Evolutionary conservation across 2,113 vertebrate genomes (phyloP), one percentile per base, ranked within the genome.

Genomic region (Apodemus sylvaticus): DNA sequence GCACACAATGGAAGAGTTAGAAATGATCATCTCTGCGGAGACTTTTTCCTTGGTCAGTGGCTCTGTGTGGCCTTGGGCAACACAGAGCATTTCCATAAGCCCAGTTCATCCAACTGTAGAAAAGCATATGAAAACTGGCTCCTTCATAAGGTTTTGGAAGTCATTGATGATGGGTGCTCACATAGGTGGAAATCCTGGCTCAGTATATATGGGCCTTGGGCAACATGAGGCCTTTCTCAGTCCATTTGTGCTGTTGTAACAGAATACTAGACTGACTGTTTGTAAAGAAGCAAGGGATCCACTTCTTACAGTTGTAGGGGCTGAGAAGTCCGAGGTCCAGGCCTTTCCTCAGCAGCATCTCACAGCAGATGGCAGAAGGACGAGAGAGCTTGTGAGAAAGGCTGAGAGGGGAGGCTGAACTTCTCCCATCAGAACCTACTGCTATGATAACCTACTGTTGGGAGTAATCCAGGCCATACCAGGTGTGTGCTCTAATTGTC

Each of bases 51-150:
- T 94, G 26, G 48, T 73, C 55, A 60, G 17, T 93, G 83, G 34
- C 7, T 90, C 48, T 79, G 31, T 34, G 51, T 89, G 4, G 42
- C 22, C 26, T 92, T 79, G 19, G 70, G 55, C 58, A 93, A 58
- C 48, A 58, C 55, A 86, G 76, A 58, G 16, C 42, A 85, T 83
- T 53, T 58, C 74, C 94, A 79, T 89, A 92, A 90, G 17, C 22
- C 95, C 55, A 62, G 19, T 94, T 92, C 90, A 66, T 20, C 86
- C 77, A 64, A 66, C 45, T 93, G 12, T 64, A 78, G 86, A 96
- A 82, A 58, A 62, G 42, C 16, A 53, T 58, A 76, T 42, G 71
- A 42, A 74, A 74, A 74, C n/a, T 74, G 53, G 48, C 55, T 95
- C 93, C 34, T 16, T 90, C 42, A 26, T 93, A 66, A 83, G 79